A percentile compares a stretch with the other conserved stretches of the same genome.
Evolutionary conservation across 2,113 vertebrate genomes (phyloP).

Genomic region (Oreochromis aureus): DNA sequence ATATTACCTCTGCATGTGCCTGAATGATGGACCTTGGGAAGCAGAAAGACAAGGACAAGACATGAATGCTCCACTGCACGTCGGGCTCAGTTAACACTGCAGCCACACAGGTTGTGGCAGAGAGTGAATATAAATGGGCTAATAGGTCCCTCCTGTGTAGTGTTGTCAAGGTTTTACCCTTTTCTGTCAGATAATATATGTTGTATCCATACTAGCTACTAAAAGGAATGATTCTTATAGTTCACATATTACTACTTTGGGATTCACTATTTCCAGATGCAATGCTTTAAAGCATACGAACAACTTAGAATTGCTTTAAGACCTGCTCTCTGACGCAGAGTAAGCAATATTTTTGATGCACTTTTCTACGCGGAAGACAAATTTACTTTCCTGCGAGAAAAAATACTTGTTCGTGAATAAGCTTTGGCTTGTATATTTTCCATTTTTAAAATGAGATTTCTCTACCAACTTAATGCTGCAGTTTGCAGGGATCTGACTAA

Average conservation of each 20-base stretch:
- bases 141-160: not conserved
- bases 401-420: not conserved
- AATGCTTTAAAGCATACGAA: not conserved
- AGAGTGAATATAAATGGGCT: slow-evolving; percentile 8
- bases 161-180: not conserved
- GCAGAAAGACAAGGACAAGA: slow-evolving; percentile 43
- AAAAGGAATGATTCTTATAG: not conserved
- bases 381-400: not conserved
- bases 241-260: not conserved
- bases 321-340: not conserved
- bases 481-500: not conserved
- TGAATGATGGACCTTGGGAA: slow-evolving; percentile 48
- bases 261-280: not conserved
- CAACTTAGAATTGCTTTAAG: not conserved
- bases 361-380: not conserved
- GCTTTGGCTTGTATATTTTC: not conserved
- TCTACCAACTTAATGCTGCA: not conserved
- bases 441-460: not conserved
- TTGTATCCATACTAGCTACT: not conserved
- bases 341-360: not conserved
- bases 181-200: not conserved
- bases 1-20: slow-evolving; percentile 23
- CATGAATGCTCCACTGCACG: slow-evolving; percentile 12
- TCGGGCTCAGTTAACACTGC: slow-evolving; percentile 5
- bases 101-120: slow-evolving; percentile 26